Base-by-base conservation (phyloP, 2,797 vertebrate genomes). In the Coregonus ussuriensis region DNA sequence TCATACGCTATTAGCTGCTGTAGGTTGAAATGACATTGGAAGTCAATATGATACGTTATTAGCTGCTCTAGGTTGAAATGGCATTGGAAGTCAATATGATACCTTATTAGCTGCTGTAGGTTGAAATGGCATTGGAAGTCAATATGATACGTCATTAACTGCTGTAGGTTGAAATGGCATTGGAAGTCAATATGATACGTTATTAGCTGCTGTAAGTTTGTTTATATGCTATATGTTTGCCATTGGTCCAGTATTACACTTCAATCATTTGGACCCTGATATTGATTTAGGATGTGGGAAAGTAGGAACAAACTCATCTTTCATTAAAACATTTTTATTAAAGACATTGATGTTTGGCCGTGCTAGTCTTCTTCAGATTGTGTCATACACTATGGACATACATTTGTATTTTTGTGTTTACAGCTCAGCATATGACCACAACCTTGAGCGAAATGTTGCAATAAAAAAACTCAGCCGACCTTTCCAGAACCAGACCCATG, bases 401-500 rank as follows among this genome's bases (percentile, higher is more conserved):
- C 54, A 41, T 29, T 33, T 54, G 9, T 18, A 2, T 74, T 70
- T 13, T 29, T 29, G 7, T 13, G 59, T 69, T 62, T 91, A 79
- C 86, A 99, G 98, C 88, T 98, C 98, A 35, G 96, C 98, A 25
- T 99, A 98, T 35, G 98, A 99, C 92, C 95, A 98, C 91, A 96
- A 97, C 92, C 93, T 97, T 73, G 97, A 99, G 91, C 93, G 96
- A 90, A 99, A 99, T 77, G 98, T 99, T 74, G 98, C 98, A 66
- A 99, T 99, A 90, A 99, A 99, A 94, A 99, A 99, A 89, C 93
- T 99, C 80, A 99, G 98, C 87, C 95, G 98, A 74, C 98, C 98
- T 1, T 99, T 99, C 93, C 98, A 99, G 93, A 99, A 99, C 88
- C 98, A 99, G 79, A 99, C 98, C 5, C 98, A 99, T 0, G 97